These are phyloP conservation scores for Trichogramma dendrolimi DNA, from an alignment of 2,888 invertebrate genomes.

Conservation along the genomic window DNA sequence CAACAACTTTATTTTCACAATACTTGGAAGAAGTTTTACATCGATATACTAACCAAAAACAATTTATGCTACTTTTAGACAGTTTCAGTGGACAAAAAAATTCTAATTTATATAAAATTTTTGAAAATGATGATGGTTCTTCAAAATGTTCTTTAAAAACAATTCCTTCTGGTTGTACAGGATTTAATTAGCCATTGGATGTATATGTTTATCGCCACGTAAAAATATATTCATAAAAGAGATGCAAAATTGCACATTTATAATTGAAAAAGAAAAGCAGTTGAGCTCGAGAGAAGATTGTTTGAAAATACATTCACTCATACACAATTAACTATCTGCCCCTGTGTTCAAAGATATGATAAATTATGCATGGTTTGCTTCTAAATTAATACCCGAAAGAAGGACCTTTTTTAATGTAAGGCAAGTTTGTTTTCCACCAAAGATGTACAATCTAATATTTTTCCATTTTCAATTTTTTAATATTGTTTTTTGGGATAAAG, in stretches of 20 bases:
- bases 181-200: constrained; percentile 9
- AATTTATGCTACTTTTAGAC: constrained; percentile 12
- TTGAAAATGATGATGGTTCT: background rate
- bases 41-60: background rate
- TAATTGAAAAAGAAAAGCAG: constrained; percentile 6
- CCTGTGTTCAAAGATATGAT: constrained; percentile 9
- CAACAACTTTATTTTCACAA: constrained; percentile 10
- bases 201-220: constrained; percentile 17
- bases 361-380: constrained; percentile 18
- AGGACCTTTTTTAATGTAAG: constrained; percentile 8
- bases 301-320: constrained; percentile 14
- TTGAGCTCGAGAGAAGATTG: constrained; percentile 9
- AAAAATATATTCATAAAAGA: constrained; percentile 14
- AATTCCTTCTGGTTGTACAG: constrained; percentile 14
- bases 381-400: constrained; percentile 1
- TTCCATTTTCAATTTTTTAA: too few relatives aligned
- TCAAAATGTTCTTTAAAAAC: constrained; percentile 1
- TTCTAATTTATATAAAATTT: background rate
- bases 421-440: constrained; percentile 1
- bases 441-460: too few relatives aligned
- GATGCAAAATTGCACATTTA: constrained; percentile 6
- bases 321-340: constrained; percentile 11
- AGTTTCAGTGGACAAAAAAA: constrained; percentile 7
- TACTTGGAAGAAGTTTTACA: background rate
- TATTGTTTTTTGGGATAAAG: too few relatives aligned